These are phyloP conservation scores for Drosophila siamana DNA, from an alignment of 2,888 invertebrate species.

Conservation along the genomic window DNA sequence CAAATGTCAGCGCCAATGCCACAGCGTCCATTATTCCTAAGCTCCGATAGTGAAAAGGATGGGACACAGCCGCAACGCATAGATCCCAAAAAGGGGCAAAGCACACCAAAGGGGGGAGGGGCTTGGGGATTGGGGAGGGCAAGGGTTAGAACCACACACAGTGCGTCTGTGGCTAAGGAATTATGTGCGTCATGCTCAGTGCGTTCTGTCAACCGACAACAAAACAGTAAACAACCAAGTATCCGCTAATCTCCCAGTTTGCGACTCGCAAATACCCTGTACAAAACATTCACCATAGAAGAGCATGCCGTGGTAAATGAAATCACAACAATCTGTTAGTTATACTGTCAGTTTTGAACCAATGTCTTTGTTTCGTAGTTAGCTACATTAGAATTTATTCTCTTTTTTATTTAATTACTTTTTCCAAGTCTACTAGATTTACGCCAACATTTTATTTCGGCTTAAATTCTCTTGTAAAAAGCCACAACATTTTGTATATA, in stretches of 20 bases:
- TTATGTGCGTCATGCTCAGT: conserved; percentile 78
- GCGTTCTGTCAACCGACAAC: conserved; percentile 72
- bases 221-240: conserved; percentile 29
- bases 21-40: conserved; percentile 55
- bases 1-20: conserved; percentile 63
- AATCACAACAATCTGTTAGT: no score
- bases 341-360: no score
- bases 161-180: conserved; percentile 69
- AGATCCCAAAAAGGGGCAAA: conserved; percentile 13
- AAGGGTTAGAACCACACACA: conserved; percentile 4
- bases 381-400: no score
- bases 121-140: no score
- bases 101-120: background rate
- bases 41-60: conserved; percentile 2
- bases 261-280: conserved; percentile 7
- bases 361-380: no score
- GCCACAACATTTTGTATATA: no score
- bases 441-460: no score
- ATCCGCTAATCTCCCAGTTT: background rate
- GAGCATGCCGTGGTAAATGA: no score
- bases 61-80: background rate
- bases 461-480: no score
- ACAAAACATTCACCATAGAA: no score
- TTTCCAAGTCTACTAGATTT: no score
- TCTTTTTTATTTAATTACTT: no score